Evolutionary conservation across 2,797 vertebrate species (phyloP), one percentile per base, ranked within the genome.

Genomic region (Trachops cirrhosus): DNA sequence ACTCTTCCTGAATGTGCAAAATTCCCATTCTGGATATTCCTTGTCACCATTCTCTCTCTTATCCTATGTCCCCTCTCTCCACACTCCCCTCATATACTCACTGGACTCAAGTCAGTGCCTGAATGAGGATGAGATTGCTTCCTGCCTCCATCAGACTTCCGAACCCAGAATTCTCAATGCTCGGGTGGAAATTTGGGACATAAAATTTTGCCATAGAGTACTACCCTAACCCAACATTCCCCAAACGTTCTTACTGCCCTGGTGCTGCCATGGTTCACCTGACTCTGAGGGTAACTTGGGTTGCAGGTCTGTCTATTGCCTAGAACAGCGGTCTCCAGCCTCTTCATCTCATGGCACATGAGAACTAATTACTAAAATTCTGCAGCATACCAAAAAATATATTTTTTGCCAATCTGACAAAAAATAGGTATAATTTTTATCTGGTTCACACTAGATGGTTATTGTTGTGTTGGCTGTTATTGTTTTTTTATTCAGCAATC

Each of bases 101-200:
- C 18, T 10, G 89, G 75, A 71, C 44, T 89, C 75, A 70, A 64
- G 41, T 92, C 94, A 83, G 46, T 79, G 39, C 68, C 82, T 88
- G 5, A 73, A 75, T 93, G 74, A 83, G 37, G 44, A 18, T 86
- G 41, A 59, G 32, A 39, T 68, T 57, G 57, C 62, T 75, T 62
- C 32, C 83, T 78, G 37, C 52, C 48, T 77, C 67, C 73, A 93
- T 64, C 41, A 87, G 57, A 92, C 84, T 80, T 89, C 77, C 71
- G 85, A 95, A 89, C 18, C 34, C 41, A 73, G 73, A 93, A 85
- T 93, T 88, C 44, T 80, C 75, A 88, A 12, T 52, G 37, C 37
- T 74, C 24, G 90, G 84, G 34, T 90, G 37, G 48, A 93, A 92
- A 96, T 88, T 87, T 9, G 14, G 12, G 29, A 77, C 37, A 89